Base-by-base conservation (phyloP, 1,140 invertebrate species). In the Bombyx mandarina region DNA sequence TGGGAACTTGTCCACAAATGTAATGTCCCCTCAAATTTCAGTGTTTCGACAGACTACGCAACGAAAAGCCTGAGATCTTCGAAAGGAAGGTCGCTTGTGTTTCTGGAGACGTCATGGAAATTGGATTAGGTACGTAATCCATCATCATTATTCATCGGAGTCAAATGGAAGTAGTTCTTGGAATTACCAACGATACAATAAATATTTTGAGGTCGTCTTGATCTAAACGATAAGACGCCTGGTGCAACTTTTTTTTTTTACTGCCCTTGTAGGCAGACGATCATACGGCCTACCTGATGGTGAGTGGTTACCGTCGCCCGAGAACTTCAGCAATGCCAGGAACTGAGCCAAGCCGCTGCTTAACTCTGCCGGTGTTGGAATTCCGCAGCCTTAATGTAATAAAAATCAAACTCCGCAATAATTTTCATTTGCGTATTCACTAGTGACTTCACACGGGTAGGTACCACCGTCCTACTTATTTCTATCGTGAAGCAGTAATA, bases 71-170 rank as follows among this genome's bases (percentile, higher is more conserved):
- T 0, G 67, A 74, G 43, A 54, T 73, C 10, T 77, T 88, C 49
- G 52, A 65, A 12, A 71, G 91, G 3, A 97, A 97, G 80, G 79
- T 99, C 6, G 56, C 45, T 12, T 54, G 61, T 18, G 43, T 65
- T 8, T 44, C 49, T 50, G 63, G 63, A 12, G 59, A 65, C 49
- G 47, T 65, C 6, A 49, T 49, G 12, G 59, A 65, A 57, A 8
- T 52, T 45, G 63, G 60, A 18, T n/a, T 65, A 22, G 63, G 63
- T 65, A 26, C 61, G 56, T 43, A 5, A 44, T 46, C 3, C 7
- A 1, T 26, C 10, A 45, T 57, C 42, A 44, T 51, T 51, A 18
- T 1, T 26, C 10, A 8, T 18, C n/a, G 8, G 22, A 26, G 8
- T 1, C 18, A 18, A 6, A 8, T 26, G 18, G 18, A 5, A 8